Base-by-base conservation (phyloP, 2,113 vertebrate species). In the Oceanites oceanicus region DNA sequence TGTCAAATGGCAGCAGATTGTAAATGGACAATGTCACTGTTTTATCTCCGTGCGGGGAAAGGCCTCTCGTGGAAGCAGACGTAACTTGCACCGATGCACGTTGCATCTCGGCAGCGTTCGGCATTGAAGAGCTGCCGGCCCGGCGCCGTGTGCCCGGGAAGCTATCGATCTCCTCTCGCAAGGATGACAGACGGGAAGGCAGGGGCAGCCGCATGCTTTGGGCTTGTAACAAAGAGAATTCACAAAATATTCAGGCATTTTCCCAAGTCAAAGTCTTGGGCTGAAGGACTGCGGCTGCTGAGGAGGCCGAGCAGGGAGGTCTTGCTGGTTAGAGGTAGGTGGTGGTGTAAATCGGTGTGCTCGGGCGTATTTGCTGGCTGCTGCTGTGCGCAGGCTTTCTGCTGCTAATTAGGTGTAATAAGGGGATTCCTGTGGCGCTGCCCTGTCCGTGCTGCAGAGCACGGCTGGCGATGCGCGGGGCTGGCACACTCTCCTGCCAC, bases 221-320 rank as follows among this genome's bases (percentile, higher is more conserved):
- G 99, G 32, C 97, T 98, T 0, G 89, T 99, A 38, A 97, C 98
- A 1, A 98, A 98, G 80, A 97, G 98, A 85, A 97, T 99, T 84
- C 98, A 98, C 40, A 98, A 98, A 80, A 95, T 99, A 88, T 99
- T 99, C 88, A 94, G 98, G 78, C 98, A 99, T 89, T 98, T 99
- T 58, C 99, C 98, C 45, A 99, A 99, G 97, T 97, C 98, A 9
- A 98, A 96, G 75, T 97, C 98, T 44, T 98, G 98, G 97, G 97
- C 98, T 0, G 97, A 97, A 94, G 97, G 98, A 88, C 97, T 98
- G 55, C 92, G 97, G 80, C 95, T 97, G 89, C 97, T 97, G 25
- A 96, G 92, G 90, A 89, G 98, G 32, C 97, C 97, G 6, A 97
- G 98, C 47, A 98, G 98, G 98, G 98, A 98, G 84, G 82, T 78